Base-by-base conservation (phyloP, 2,113 vertebrate species). In the Saguinus midas region DNA sequence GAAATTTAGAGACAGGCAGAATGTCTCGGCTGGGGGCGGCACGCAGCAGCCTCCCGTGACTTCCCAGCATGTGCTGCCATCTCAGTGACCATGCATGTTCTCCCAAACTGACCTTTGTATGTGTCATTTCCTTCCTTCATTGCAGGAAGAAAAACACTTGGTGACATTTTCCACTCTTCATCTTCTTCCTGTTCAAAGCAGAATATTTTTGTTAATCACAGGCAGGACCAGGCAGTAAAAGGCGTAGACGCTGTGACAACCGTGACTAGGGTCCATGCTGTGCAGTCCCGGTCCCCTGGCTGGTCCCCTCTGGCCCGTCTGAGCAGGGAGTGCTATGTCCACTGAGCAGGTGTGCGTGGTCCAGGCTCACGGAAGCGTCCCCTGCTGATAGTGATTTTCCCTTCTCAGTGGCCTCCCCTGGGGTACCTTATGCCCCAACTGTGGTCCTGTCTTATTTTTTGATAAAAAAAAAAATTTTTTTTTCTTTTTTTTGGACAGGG, bases 111-210 rank as follows among this genome's bases (percentile, higher is more conserved):
- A 99, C 99, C 99, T 98, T 97, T 97, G 95, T 99, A 99, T 14
- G 85, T 97, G 92, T 98, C 98, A 90, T 97, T 98, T 98, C 96
- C 98, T 79, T 98, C 97, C 95, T 99, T 98, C 91, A 99, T 95
- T 0, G 98, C 98, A 0, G 97, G 58, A 73, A 99, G 98, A 98
- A 99, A 99, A 72, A 99, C 98, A 40, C 99, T 99, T 0, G 99
- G 99, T 43, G 98, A 73, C 99, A 99, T 99, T 98, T 98, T 99
- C 98, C 99, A 98, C 1, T 98, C 98, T 1, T 98, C 97, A 0
- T 99, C 99, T 92, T 99, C 98, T 57, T 98, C 98, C 98, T 99
- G 97, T 21, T 52, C 75, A 21, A 85, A 98, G 45, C 14, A 86
- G 64, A 88, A 20, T 8, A 55, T 1, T 6, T 50, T 5, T 2